A percentile compares a stretch with the other conserved stretches of the same genome.
phyloP scores from a whole-genome alignment of 1,140 invertebrate genomes.

The Apolygus lucorum region DNA sequence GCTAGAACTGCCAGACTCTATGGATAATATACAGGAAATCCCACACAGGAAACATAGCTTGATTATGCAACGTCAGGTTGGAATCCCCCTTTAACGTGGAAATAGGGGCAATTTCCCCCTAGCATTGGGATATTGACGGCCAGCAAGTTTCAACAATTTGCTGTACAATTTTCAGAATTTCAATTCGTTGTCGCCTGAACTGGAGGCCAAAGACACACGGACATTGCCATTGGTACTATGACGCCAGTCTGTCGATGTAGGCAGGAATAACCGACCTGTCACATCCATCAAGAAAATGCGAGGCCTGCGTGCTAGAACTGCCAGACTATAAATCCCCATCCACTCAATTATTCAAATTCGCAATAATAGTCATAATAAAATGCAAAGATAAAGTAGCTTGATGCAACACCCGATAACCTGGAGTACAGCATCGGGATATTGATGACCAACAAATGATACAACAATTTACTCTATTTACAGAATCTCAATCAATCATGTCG shows the following conservation, averaged over 20 bases:
- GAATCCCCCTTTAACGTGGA: neutral
- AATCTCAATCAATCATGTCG: neutral
- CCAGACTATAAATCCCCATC: neutral
- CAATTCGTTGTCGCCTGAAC: neutral
- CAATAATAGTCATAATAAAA: neutral
- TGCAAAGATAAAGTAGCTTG: neutral
- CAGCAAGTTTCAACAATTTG: neutral
- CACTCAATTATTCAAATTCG: neutral
- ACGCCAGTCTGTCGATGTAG: neutral
- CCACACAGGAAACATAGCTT: neutral
- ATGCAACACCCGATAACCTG: neutral
- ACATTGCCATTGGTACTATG: constrained; percentile 1
- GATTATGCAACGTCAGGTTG: neutral
- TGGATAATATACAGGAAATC: too few species aligned
- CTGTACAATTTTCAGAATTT: neutral
- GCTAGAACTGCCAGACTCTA: too few species aligned
- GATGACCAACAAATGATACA: too few species aligned
- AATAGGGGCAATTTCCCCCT: neutral
- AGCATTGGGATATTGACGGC: neutral
- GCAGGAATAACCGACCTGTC: neutral
- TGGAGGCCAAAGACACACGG: neutral
- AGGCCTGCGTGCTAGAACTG: neutral
- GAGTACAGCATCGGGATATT: too few species aligned
- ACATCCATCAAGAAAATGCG: neutral
- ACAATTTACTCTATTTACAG: neutral